These are phyloP conservation scores for Hirtodrosophila alboralis DNA, from an alignment of 2,888 invertebrate species.

Conservation along the genomic window DNA sequence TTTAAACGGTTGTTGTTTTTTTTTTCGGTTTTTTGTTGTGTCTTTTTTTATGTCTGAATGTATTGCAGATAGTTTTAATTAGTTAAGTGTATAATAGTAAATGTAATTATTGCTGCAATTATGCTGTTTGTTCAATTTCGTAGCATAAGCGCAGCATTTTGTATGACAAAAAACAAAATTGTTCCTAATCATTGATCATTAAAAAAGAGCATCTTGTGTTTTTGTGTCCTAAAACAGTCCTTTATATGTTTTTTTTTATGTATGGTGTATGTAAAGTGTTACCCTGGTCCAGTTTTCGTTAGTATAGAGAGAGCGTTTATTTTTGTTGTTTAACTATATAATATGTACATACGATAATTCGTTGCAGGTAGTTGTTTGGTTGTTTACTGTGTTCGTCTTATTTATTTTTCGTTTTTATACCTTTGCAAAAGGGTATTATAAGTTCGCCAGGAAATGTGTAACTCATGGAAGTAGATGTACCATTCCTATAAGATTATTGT, in stretches of 20 bases:
- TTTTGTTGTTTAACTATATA: slow-evolving; percentile 46
- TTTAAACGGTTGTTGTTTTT: slow-evolving; percentile 67
- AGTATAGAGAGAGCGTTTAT: slow-evolving; percentile 30
- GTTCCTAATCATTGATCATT: slow-evolving; percentile 1
- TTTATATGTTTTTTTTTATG: slow-evolving; percentile 3
- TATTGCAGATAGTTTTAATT: slow-evolving; percentile 6
- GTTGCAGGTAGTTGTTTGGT: slow-evolving; percentile 73
- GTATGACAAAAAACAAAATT: slow-evolving; percentile 10
- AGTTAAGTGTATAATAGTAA: slow-evolving; percentile 1
- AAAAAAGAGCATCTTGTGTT: slow-evolving; percentile 16
- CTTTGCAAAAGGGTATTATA: too few species aligned
- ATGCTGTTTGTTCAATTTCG: not conserved
- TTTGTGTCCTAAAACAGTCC: slow-evolving; percentile 38
- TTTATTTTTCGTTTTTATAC: slow-evolving; percentile 4
- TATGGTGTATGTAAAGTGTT: slow-evolving; percentile 40
- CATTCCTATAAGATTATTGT: too few species aligned
- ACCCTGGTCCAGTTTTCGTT: slow-evolving; percentile 61
- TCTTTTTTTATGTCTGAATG: slow-evolving; percentile 9
- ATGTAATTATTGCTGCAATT: not conserved
- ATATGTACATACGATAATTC: slow-evolving; percentile 44
- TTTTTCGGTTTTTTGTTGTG: slow-evolving; percentile 6
- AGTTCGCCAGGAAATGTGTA: too few species aligned
- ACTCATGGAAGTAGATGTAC: too few species aligned
- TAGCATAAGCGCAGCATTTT: not conserved
- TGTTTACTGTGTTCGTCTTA: slow-evolving; percentile 53